Base-by-base conservation (phyloP, 2,113 vertebrate species). In the Callionymus lyra region DNA sequence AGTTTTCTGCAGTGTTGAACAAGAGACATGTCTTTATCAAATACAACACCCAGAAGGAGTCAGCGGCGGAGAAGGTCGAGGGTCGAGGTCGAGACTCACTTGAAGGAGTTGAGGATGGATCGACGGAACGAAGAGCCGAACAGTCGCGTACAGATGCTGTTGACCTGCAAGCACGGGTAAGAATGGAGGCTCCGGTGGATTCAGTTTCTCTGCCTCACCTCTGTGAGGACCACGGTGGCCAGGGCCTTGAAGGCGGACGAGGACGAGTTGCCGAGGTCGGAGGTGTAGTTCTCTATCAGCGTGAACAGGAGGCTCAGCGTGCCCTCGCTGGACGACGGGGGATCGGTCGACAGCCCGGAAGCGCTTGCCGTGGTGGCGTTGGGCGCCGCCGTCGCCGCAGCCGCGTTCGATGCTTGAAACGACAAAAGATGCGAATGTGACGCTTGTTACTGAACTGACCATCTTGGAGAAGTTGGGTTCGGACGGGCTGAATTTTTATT, bases 91-190 rank as follows among this genome's bases (percentile, higher is more conserved):
- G 10, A 0, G 6, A 37, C 65, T 68, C 68, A 80, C 77, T 0
- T 44, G 48, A 80, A 80, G 1, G 2, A 2, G 3, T 70, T 48
- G 2, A 80, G 1, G 0, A 47, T 13, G 33, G 53, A 48, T 6
- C 69, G 68, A 1, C 0, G 1, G 36, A 38, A 79, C 1, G 0
- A 9, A 45, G 43, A 9, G 35, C 37, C 18, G 54, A 16, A 73
- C 6, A 56, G 1, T 0, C 0, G 31, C 2, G 0, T 10, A 13
- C 14, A 42, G 6, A 31, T 15, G 10, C 0, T 27, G 52, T 77
- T 73, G 4, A 80, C 1, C 77, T 80, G 61, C 39, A 76, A 68
- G 12, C n/a, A n/a, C n/a, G 10, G 56, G 54, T 1, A 16, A 10
- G 3, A 27, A 0, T n/a, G 10, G 15, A 44, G 2, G 44, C 12